These are phyloP conservation scores for Drosophila lutescens DNA, from an alignment of 2,888 invertebrate genomes.

Conservation along the genomic window DNA sequence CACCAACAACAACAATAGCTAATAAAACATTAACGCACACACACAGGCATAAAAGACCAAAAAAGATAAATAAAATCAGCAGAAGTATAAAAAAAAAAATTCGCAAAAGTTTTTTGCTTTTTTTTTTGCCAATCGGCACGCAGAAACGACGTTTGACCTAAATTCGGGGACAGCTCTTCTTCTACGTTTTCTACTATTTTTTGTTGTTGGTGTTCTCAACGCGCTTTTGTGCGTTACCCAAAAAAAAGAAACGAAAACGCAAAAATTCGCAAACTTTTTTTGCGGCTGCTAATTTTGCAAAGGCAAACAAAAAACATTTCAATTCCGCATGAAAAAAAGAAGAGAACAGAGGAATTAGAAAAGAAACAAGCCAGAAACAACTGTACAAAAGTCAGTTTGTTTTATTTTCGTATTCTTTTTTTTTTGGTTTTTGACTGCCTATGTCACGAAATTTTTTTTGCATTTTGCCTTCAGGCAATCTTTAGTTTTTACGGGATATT, in stretches of 20 bases:
- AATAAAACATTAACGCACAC: slow-evolving; percentile 48
- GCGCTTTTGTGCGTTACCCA: slow-evolving; percentile 71
- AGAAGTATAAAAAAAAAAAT: slow-evolving; percentile 33
- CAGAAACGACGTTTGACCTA: slow-evolving; percentile 60
- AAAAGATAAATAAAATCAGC: slow-evolving; percentile 60
- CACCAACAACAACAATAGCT: slow-evolving; percentile 24
- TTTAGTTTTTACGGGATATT: slow-evolving; percentile 18
- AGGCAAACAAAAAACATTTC: slow-evolving; percentile 44
- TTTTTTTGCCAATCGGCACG: slow-evolving; percentile 72
- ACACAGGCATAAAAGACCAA: slow-evolving; percentile 4
- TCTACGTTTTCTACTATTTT: slow-evolving; percentile 22
- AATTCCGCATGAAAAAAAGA: slow-evolving; percentile 53
- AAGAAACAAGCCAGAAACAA: slow-evolving; percentile 55
- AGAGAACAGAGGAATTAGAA: slow-evolving; percentile 27
- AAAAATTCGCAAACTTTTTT: slow-evolving; percentile 30
- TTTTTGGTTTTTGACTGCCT: slow-evolving; percentile 16
- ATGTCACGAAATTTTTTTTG: slow-evolving; percentile 8
- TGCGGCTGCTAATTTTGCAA: slow-evolving; percentile 57
- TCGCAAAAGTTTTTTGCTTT: slow-evolving; percentile 12
- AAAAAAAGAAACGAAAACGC: slow-evolving; percentile 31
- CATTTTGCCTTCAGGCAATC: slow-evolving; percentile 3
- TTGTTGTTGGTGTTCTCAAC: slow-evolving; percentile 55
- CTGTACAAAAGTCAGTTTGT: slow-evolving; percentile 64
- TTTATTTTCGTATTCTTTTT: slow-evolving; percentile 11
- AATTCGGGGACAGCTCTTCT: slow-evolving; percentile 53